Evolutionary conservation across 2,888 invertebrate genomes (phyloP).

Genomic region (Drosophila rellima): DNA sequence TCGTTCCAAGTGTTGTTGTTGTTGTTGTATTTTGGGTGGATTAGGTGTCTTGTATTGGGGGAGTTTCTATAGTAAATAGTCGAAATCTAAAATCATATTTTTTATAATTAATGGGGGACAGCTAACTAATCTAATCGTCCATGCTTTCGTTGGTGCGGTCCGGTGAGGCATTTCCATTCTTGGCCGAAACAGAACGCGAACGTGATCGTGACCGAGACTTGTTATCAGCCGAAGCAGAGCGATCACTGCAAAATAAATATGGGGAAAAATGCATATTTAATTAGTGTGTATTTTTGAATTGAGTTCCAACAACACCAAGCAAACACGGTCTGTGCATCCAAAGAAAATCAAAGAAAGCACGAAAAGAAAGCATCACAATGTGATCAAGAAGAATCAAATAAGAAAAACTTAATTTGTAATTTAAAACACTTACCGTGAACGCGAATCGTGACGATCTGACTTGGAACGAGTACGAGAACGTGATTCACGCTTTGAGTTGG

Average conservation of each 20-base stretch:
- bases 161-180: conserved; percentile 87
- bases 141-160: conserved; percentile 86
- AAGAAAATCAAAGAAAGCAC: conserved; percentile 78
- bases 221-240: conserved; percentile 90
- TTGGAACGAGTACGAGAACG: conserved; percentile 86
- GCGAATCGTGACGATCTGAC: conserved; percentile 86
- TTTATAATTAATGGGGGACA: conserved; percentile 71
- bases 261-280: conserved; percentile 36
- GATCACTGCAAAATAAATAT: conserved; percentile 86
- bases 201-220: conserved; percentile 87
- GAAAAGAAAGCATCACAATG: conserved; percentile 58
- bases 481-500: conserved; percentile 85
- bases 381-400: conserved; percentile 28
- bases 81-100: conserved; percentile 73
- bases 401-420: too few species aligned
- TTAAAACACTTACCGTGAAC: conserved; percentile 86
- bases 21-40: conserved; percentile 40
- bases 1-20: conserved; percentile 25
- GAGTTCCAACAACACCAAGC: conserved; percentile 46
- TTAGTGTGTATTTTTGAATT: conserved; percentile 28
- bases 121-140: conserved; percentile 85
- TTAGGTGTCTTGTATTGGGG: conserved; percentile 56
- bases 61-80: conserved; percentile 64
- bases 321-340: conserved; percentile 61
- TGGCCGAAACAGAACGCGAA: conserved; percentile 86